These are phyloP conservation scores for Hedychridium roseum DNA, from an alignment of 2,888 invertebrate genomes.

Conservation along the genomic window DNA sequence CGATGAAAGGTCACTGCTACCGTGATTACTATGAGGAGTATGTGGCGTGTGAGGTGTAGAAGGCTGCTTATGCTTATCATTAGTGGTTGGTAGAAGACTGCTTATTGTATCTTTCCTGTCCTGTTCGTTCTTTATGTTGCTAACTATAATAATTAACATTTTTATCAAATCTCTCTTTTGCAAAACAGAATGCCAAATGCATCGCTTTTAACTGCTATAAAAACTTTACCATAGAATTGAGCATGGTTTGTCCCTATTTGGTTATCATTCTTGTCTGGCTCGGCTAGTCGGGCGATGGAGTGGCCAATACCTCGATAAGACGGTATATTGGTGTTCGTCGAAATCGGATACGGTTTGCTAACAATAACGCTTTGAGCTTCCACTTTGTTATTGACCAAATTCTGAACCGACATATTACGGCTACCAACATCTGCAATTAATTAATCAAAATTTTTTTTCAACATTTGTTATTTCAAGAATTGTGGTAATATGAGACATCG, in stretches of 20 bases:
- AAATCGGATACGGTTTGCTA: slow-evolving; percentile 63
- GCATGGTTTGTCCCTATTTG: slow-evolving; percentile 48
- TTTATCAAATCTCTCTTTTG: no score
- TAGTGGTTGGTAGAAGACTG: slow-evolving; percentile 36
- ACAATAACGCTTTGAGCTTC: slow-evolving; percentile 69
- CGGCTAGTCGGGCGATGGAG: slow-evolving; percentile 55
- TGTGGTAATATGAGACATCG: background rate
- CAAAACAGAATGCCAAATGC: no score
- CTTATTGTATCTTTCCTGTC: slow-evolving; percentile 48
- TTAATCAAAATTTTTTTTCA: background rate
- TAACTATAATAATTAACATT: slow-evolving; percentile 46
- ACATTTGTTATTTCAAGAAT: background rate
- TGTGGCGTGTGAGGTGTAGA: slow-evolving; percentile 58
- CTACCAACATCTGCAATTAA: slow-evolving; percentile 48
- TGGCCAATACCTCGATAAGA: slow-evolving; percentile 54
- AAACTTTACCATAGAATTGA: slow-evolving; percentile 52
- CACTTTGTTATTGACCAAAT: slow-evolving; percentile 52
- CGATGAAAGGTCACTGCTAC: slow-evolving; percentile 42
- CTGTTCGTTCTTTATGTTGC: slow-evolving; percentile 51
- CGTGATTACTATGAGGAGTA: slow-evolving; percentile 51
- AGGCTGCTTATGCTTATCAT: slow-evolving; percentile 54
- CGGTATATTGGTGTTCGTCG: slow-evolving; percentile 54
- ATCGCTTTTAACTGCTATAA: background rate
- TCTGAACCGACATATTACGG: slow-evolving; percentile 53
- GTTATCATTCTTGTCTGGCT: slow-evolving; percentile 51